Evolutionary conservation across 1,140 invertebrate species (phyloP), one percentile per base, ranked within the genome.

Genomic region (Drosophila oshimai): DNA sequence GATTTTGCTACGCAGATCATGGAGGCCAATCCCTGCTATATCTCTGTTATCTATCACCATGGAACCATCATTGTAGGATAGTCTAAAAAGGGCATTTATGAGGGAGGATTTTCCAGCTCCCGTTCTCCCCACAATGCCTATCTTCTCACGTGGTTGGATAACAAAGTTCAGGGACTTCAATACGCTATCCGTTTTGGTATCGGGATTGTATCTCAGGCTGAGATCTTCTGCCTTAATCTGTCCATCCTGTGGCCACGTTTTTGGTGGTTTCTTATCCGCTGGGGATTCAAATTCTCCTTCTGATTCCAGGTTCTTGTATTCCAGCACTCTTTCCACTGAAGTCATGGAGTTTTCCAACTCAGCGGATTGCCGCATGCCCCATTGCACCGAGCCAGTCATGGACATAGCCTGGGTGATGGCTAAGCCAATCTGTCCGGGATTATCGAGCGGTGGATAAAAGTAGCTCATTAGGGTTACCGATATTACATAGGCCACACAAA

Each of bases 31-130:
- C n/a, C 91, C 89, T 1, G 90, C 90, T 0, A 93, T 93, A 53
- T 95, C 91, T 0, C 94, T 84, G 0, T 89, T 91, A 55, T 95
- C 94, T 26, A 95, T 93, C 6, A 92, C 65, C 31, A 95, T 93
- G 0, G 50, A 62, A 9, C 94, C 94, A 4, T 93, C 91, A 10
- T 92, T 67, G 2, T 92, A 77, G 2, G 92, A 92, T 0, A 93
- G 57, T 0, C 94, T 92, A 65, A 96, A 96, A 0, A 96, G 81
- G 5, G 94, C 93, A 17, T 93, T 89, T 17, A 96, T 94, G 0
- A 97, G 76, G 0, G 96, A 96, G 1, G 95, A 95, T 89, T 97
- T 97, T 0, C 96, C 96, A 34, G 97, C 96, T 3, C 97, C 97
- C 1, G 95, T 96, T 41, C 95, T 91, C 7, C 95, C 95, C 45